Conservation (phyloP, 2,113 vertebrate genomes). For the Acrocephalus kingi region DNA sequence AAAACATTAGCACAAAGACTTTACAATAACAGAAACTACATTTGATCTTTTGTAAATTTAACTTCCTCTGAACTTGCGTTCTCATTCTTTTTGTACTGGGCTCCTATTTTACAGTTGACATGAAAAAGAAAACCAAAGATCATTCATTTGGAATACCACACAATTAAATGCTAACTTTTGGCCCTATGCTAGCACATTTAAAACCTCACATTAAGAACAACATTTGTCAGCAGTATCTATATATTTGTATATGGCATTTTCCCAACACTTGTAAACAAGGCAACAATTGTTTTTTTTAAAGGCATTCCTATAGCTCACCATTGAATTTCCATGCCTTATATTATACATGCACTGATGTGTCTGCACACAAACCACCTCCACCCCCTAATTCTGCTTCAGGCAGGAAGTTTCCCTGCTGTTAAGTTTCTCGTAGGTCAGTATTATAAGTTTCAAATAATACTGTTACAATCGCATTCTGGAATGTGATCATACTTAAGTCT, state of each 20-base stretch:
- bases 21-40: not conserved
- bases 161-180: not conserved
- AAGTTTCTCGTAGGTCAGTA: fast-evolving
- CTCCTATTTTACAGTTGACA: not conserved
- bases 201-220: not conserved
- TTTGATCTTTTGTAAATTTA: not conserved
- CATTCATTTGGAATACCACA: not conserved
- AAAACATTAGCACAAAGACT: not conserved
- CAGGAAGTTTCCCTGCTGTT: not conserved
- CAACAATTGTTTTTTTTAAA: not conserved
- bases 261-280: not conserved
- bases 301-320: not conserved
- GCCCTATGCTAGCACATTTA: not conserved
- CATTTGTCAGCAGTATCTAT: not conserved
- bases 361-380: not conserved
- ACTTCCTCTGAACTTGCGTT: not conserved
- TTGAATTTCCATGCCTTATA: not conserved
- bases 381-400: not conserved
- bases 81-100: not conserved
- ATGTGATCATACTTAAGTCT: not conserved
- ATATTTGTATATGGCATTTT: not conserved
- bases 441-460: not conserved
- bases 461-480: not conserved
- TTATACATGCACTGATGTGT: not conserved
- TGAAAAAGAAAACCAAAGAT: not conserved